Evolutionary conservation across 2,113 vertebrate species (phyloP), one percentile per base, ranked within the genome.

Genomic region (Mystacornis crossleyi): DNA sequence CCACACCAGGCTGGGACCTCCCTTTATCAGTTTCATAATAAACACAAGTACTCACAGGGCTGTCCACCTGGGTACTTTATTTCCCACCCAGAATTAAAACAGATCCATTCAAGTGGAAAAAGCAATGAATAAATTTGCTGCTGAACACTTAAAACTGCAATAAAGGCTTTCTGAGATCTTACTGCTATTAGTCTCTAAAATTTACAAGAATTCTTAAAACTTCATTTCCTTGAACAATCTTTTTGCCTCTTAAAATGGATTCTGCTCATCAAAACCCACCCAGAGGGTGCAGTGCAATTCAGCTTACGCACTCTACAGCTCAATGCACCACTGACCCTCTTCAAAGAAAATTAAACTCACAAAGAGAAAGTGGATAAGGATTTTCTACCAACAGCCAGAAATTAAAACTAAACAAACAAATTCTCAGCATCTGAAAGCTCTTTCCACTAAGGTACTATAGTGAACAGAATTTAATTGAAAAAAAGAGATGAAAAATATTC

Each of bases 81-180:
- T 86, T 72, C 75, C 70, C 55, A 50, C 29, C 18, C 43, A 48
- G 15, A 81, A 84, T 78, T 86, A 82, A 90, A 78, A 47, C 71
- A 81, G 69, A 50, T 16, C 73, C 38, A 33, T 43, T 58, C 43
- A 85, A 42, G 60, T 23, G 69, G 62, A 93, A 89, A 89, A 81
- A 89, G 18, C 72, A 36, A 50, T 95, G 87, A 95, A 96, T 94
- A 93, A 94, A 81, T 92, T 94, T 80, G 45, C 69, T 78, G 55
- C 72, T 58, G 28, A 62, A 31, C 29, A 7, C 45, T 83, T 94
- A 43, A 47, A 62, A 36, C 16, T 28, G 18, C 40, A 91, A 60
- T 86, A 96, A 90, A 86, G 4, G 36, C 70, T 84, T 79, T 73
- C 47, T 4, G 47, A 84, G 47, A 50, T 54, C 47, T 26, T 75